Base-by-base conservation (phyloP, 2,888 invertebrate species). In the Gasteruption jaculator region DNA sequence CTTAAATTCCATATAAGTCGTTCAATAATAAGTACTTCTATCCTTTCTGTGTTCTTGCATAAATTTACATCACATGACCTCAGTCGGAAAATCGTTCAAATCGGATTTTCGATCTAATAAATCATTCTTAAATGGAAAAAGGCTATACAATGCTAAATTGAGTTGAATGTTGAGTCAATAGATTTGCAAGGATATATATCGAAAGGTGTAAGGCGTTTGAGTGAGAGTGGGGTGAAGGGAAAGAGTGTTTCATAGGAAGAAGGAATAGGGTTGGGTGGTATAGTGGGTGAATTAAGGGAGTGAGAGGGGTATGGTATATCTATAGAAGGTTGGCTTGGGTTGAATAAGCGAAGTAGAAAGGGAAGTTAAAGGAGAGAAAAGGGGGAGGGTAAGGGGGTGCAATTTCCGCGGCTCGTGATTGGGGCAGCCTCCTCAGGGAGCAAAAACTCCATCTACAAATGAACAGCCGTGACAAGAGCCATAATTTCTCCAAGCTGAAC, bases 401-500 rank as follows among this genome's bases (percentile, higher is more conserved):
- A 79, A 79, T 79, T 79, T 79, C 79, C 79, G 78, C 77, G 76
- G 76, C 77, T 79, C 77, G 78, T 79, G 79, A 79, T 79, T 79
- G 79, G 78, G 78, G 77, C 68, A 74, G 75, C 74, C 74, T 73
- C 77, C 76, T 77, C 64, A 59, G 79, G 78, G 79, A 75, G 75
- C 76, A 76, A 78, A 78, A 79, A 79, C 79, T 79, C 79, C 78
- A 79, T 79, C 79, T 79, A 79, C 79, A 79, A 79, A 79, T 79
- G 79, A 79, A 79, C 79, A 78, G 76, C 77, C 79, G 78, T 79
- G 79, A 79, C 79, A 79, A 79, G 78, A 76, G 78, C 78, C 76
- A 79, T 79, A 79, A 79, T 79, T 79, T 76, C 76, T 76, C 73
- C 71, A 61, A 57, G 64, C 63, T 66, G 62, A 63, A 62, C 64